Evolutionary conservation across 2,113 vertebrate genomes (phyloP).

Genomic region (Dasyurus viverrinus): DNA sequence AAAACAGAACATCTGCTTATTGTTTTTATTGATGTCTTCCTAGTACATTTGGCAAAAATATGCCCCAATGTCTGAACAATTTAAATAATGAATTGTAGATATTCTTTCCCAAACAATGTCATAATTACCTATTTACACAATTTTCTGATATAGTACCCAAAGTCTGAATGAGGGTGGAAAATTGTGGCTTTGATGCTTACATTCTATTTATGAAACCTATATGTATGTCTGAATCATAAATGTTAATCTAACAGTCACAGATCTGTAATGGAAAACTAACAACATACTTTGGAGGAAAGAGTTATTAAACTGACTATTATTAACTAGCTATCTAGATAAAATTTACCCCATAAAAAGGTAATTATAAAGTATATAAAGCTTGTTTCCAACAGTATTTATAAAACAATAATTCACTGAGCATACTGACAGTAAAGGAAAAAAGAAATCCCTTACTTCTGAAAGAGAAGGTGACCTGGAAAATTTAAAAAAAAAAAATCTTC

Average conservation of each 20-base stretch:
- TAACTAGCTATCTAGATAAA: conserved; percentile 11
- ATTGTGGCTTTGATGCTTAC: neutral
- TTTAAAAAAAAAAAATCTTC: neutral
- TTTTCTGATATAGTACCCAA: neutral
- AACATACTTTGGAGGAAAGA: conserved; percentile 65
- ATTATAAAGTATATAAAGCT: neutral
- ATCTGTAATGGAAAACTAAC: conserved; percentile 60
- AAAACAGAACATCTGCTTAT: neutral
- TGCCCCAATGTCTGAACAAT: neutral
- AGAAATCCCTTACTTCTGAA: neutral
- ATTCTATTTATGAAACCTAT: conserved; percentile 57
- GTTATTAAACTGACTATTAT: conserved; percentile 51
- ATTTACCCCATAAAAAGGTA: neutral
- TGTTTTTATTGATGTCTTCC: too few relatives aligned
- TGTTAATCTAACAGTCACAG: neutral
- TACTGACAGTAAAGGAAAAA: conserved; percentile 4
- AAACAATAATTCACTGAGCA: conserved; percentile 26
- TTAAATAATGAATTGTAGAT: neutral
- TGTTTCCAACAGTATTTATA: neutral
- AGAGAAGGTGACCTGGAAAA: neutral
- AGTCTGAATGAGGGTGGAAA: neutral
- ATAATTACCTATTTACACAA: neutral
- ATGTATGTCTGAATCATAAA: conserved; percentile 36
- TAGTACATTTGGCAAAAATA: neutral
- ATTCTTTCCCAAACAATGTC: neutral